A percentile compares a stretch with the other conserved stretches of the same genome.
phyloP scores from a whole-genome alignment of 1,140 invertebrate species.

The Drosophila virilis region DNA sequence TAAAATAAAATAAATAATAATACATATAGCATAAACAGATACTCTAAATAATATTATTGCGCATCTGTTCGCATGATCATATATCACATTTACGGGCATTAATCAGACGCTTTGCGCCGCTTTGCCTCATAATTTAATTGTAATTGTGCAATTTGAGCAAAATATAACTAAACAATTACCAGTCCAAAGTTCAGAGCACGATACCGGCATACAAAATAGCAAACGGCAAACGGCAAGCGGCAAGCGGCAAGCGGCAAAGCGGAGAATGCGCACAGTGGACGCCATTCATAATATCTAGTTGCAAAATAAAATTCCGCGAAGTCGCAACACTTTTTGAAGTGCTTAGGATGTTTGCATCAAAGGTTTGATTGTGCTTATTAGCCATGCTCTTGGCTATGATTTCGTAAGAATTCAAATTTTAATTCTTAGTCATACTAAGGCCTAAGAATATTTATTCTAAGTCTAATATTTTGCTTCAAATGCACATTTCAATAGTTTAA shows the following conservation, averaged over 20 bases:
- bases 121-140: conserved; percentile 45
- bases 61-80: conserved; percentile 23
- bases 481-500: too few species aligned
- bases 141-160: conserved; percentile 44
- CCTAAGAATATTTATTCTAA: too few species aligned
- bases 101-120: conserved; percentile 41
- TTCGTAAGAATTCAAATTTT: too few species aligned
- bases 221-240: not conserved
- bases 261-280: conserved; percentile 1
- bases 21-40: not conserved
- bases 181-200: conserved; percentile 46
- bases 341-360: too few species aligned
- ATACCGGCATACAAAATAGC: conserved; percentile 33
- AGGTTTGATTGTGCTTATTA: too few species aligned
- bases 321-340: too few species aligned
- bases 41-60: conserved; percentile 12
- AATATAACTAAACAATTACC: conserved; percentile 38
- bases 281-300: too few species aligned
- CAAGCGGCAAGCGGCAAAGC: too few species aligned
- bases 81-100: conserved; percentile 46
- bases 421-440: too few species aligned
- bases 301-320: not conserved
- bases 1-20: conserved; percentile 31
- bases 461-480: too few species aligned
- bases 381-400: too few species aligned